A percentile compares a stretch with the other conserved stretches of the same genome.
Conservation (phyloP, 1,140 invertebrate genomes). For the Solenopsis invicta region DNA sequence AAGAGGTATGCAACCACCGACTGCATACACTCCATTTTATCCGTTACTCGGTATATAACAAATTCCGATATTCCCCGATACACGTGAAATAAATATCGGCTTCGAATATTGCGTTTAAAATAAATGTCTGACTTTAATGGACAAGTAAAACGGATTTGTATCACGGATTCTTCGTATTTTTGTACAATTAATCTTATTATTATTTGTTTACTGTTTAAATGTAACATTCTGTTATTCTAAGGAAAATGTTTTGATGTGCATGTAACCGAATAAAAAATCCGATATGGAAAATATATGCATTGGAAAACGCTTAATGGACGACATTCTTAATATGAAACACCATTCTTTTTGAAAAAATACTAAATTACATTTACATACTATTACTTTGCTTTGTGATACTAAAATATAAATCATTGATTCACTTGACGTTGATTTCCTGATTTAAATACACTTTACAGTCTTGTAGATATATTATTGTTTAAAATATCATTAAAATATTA, state of each 20-base stretch:
- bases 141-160: slow-evolving; percentile 1
- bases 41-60: slow-evolving; percentile 1
- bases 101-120: neutral
- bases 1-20: slow-evolving; percentile 3
- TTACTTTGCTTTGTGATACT: neutral
- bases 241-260: neutral
- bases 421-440: too few relatives aligned
- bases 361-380: neutral
- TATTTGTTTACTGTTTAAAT: neutral
- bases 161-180: neutral
- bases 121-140: slow-evolving; percentile 27
- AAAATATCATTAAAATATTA: too few relatives aligned
- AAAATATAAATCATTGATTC: neutral
- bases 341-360: neutral
- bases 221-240: neutral
- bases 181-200: neutral
- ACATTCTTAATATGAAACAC: neutral
- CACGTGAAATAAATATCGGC: slow-evolving; percentile 49
- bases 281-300: neutral
- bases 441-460: too few relatives aligned
- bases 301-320: slow-evolving; percentile 1
- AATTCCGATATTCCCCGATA: slow-evolving; percentile 40
- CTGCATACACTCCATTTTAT: slow-evolving; percentile 20
- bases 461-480: too few relatives aligned
- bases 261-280: neutral